Base-by-base conservation (phyloP, 2,797 vertebrate genomes). In the Rhinophrynus dorsalis region DNA sequence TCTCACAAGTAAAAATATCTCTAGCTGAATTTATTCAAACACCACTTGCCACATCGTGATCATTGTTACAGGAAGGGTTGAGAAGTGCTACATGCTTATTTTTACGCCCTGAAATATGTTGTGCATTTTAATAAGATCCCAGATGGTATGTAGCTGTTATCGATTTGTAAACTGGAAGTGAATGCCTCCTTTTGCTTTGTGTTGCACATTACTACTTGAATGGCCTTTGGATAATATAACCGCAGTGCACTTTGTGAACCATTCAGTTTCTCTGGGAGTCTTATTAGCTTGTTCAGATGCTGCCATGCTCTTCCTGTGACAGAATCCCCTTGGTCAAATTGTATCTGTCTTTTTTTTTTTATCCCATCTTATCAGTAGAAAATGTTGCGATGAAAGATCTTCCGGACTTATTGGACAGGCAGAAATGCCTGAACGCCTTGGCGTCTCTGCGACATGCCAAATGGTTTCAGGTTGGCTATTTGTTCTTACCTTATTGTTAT, bases 401-500 rank as follows among this genome's bases (percentile, higher is more conserved):
- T 84, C 91, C 91, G 88, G 95, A 98, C 92, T 93, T 97, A 92
- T 86, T 99, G 94, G 94, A 97, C 94, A 96, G 95, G 95, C 95
- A 96, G 93, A 96, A 95, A 93, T 98, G 97, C 92, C 94, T 98
- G 89, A 92, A 95, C 82, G 97, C 97, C 91, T 95, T 99, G 96
- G 96, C 96, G 90, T 96, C 96, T 91, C 96, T 99, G 88, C 95
- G 97, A 92, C 97, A 99, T 94, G 93, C 97, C 93, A 99, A 98
- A 92, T 98, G 97, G 96, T 99, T 98, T 94, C 96, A 99, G 97
- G 97, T 99, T 95, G 94, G 97, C 94, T 89, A 86, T 92, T 94
- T 92, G 86, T 95, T 97, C 91, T 94, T 90, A 83, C 92, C 92
- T 96, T 93, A 90, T 90, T 93, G 86, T 94, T 92, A 83, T 86